A percentile compares a stretch with the other conserved stretches of the same genome.
Conservation (phyloP, 2,797 vertebrate species). For the Tragopan temminckii region DNA sequence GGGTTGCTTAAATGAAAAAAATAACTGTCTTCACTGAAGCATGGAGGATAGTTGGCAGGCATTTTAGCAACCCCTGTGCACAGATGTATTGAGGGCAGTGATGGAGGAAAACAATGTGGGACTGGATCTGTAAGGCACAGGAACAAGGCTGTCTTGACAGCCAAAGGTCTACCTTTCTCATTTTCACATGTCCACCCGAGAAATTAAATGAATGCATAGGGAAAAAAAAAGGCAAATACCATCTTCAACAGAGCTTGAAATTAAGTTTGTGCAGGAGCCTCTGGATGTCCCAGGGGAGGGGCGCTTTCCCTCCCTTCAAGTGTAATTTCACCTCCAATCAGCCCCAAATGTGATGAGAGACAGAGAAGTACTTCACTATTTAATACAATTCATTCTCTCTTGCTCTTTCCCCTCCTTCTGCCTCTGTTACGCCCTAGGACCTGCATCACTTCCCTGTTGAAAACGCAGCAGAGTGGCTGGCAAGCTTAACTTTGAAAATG, state of each 20-base stretch:
- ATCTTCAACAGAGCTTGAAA: constrained; percentile 77
- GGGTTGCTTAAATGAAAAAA: constrained; percentile 9
- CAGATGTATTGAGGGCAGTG: constrained; percentile 28
- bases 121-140: constrained; percentile 22
- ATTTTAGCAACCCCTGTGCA: not conserved
- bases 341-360: not conserved
- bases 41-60: not conserved
- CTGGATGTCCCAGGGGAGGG: constrained; percentile 45
- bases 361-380: not conserved
- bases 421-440: not conserved
- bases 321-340: constrained; percentile 34
- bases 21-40: not conserved
- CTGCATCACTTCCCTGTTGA: not conserved
- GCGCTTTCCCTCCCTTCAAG: constrained; percentile 26
- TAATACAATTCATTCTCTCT: constrained; percentile 25
- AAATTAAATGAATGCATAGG: constrained; percentile 60
- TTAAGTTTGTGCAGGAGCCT: constrained; percentile 56
- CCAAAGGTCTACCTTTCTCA: constrained; percentile 60
- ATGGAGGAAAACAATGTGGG: constrained; percentile 12
- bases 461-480: not conserved
- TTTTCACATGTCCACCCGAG: constrained; percentile 37
- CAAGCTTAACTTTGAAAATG: not conserved
- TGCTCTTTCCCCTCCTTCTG: not conserved
- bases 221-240: constrained; percentile 2
- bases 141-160: not conserved